Conservation (phyloP, 2,797 vertebrate genomes). For the Coreius guichenoti region DNA sequence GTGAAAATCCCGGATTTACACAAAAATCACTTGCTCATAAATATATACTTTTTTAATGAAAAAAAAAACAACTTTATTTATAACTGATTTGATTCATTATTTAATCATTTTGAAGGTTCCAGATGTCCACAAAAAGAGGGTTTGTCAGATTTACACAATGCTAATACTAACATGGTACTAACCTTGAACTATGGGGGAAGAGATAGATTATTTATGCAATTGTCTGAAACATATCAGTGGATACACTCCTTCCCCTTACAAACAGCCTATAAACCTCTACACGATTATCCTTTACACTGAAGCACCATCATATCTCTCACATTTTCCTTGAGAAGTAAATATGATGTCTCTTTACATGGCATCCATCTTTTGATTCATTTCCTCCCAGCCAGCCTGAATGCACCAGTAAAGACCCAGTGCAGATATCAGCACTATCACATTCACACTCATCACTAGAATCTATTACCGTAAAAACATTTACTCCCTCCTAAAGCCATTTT, state of each 20-base stretch:
- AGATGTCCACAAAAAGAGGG: not conserved
- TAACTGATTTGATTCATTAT: not conserved
- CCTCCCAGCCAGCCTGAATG: constrained; percentile 48
- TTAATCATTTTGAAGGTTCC: not conserved
- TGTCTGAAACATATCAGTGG: constrained; percentile 33
- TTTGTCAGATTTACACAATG: not conserved
- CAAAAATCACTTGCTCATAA: too few relatives aligned
- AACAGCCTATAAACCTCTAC: constrained; percentile 73
- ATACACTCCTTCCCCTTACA: constrained; percentile 47
- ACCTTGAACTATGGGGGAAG: constrained; percentile 21
- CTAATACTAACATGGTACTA: not conserved
- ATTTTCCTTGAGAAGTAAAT: constrained; percentile 72
- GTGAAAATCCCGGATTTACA: too few relatives aligned
- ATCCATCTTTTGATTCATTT: constrained; percentile 68
- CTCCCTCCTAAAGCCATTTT: constrained; percentile 74
- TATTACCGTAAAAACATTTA: constrained; percentile 76
- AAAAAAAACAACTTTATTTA: too few relatives aligned
- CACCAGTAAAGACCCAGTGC: constrained; percentile 65
- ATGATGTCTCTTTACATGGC: constrained; percentile 65
- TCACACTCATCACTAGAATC: constrained; percentile 70
- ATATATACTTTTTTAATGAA: too few relatives aligned
- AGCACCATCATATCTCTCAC: constrained; percentile 68
- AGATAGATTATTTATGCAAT: constrained; percentile 30
- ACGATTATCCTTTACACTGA: constrained; percentile 71
- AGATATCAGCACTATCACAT: constrained; percentile 63